phyloP scores from a whole-genome alignment of 37 sponge, comb jelly and placozoan species.

The Axinella damicornis region DNA sequence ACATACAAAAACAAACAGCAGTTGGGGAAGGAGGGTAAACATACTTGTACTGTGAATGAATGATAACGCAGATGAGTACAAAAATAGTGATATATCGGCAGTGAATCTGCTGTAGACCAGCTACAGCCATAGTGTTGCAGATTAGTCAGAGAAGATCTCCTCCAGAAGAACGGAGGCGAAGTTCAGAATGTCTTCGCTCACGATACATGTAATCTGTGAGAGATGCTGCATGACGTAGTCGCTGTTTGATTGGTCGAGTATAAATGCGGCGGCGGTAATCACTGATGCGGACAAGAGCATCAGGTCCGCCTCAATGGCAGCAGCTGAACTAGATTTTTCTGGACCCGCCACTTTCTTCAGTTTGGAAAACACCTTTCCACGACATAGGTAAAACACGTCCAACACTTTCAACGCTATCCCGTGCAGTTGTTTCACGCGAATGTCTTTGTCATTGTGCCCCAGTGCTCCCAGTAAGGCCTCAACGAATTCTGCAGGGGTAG shows the following conservation, averaged over 20 bases:
- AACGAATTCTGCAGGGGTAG: conserved; percentile 69
- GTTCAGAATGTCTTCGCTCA: conserved; percentile 61
- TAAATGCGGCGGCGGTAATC: conserved; percentile 69
- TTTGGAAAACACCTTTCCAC: conserved; percentile 14
- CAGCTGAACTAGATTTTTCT: too few relatives aligned
- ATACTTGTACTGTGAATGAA: too few relatives aligned
- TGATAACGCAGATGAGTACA: too few relatives aligned
- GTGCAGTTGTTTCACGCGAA: conserved; percentile 75
- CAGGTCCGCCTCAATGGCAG: conserved; percentile 42
- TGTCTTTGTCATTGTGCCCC: conserved; percentile 19
- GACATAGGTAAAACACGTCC: conserved; percentile 52
- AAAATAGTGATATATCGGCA: too few relatives aligned
- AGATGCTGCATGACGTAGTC: conserved; percentile 52
- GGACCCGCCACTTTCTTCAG: not conserved
- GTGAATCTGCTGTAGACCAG: too few relatives aligned
- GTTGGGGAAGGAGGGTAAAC: too few relatives aligned
- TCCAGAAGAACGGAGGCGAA: conserved; percentile 74
- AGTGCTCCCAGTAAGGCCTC: conserved; percentile 79
- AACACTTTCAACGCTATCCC: conserved; percentile 64
- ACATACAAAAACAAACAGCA: too few relatives aligned
- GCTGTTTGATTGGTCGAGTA: conserved; percentile 57
- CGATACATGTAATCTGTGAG: conserved; percentile 63
- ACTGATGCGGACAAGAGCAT: conserved; percentile 70
- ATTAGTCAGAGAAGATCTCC: conserved; percentile 45
- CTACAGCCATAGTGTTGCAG: too few relatives aligned